Evolutionary conservation across 2,113 vertebrate genomes (phyloP), one percentile per base, ranked within the genome.

Genomic region (Grallaria varia): DNA sequence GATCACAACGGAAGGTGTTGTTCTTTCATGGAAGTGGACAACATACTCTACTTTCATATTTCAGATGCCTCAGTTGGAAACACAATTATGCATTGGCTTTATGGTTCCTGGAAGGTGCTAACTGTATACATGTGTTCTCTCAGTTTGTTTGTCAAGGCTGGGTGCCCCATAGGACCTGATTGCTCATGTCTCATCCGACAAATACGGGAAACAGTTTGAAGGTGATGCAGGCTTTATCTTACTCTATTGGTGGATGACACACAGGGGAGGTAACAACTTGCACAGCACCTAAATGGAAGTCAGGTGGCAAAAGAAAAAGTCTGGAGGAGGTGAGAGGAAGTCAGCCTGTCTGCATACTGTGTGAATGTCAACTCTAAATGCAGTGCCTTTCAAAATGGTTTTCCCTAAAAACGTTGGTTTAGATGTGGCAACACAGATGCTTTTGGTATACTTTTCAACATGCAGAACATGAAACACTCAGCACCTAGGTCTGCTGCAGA

Each of bases 181-280:
- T 2, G 5, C 21, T 53, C 2, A 1, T 42, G 49, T 60, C 53
- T 63, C 8, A 2, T 40, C 27, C 62, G 62, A 66, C 0, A 1
- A 28, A 39, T 42, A 64, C 1, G 5, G 49, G 71, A 90, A 76
- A 60, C 7, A 60, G 30, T 10, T 12, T 16, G 59, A 33, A 59
- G 27, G 23, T 10, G 22, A 25, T 3, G 4, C 24, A 64, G 63
- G 37, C 28, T 77, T 3, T 9, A 11, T 28, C 44, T 44, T 35
- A 27, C 6, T 53, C 63, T 52, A 44, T 11, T 25, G 21, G 21
- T 20, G 18, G 39, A 17, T 55, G 33, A 50, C 42, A 59, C 5
- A 6, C 37, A 62, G 66, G 25, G 64, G 47, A 45, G 12, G n/a
- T 22, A 63, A 42, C n/a, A 50, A 49, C 40, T 35, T 73, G n/a